phyloP scores from a whole-genome alignment of 2,888 invertebrate genomes.

The Ophion ellenae region DNA sequence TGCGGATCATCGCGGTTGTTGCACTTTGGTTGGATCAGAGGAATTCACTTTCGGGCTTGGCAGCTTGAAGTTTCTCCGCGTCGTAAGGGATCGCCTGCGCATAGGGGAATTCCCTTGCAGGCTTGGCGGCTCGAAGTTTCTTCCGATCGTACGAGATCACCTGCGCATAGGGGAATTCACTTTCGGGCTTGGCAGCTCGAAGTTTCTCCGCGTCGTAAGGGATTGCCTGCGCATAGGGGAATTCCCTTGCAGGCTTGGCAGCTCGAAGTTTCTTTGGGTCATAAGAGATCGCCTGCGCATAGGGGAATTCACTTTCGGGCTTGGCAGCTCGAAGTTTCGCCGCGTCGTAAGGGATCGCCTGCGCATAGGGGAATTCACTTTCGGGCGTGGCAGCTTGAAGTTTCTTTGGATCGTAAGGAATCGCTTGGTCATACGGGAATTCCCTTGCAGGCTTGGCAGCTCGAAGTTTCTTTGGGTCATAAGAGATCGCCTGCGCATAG shows the following conservation, averaged over 20 bases:
- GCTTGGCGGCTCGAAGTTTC: constrained; percentile 1
- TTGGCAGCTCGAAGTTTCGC: constrained; percentile 3
- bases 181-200: not conserved
- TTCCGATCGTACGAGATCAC: not conserved
- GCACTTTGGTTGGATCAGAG: constrained; percentile 1
- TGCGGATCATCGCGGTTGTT: constrained; percentile 41
- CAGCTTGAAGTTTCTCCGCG: not conserved
- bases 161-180: not conserved
- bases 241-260: not conserved
- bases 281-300: not conserved
- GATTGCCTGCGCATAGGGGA: not conserved
- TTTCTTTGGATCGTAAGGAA: not conserved
- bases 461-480: not conserved
- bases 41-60: constrained; percentile 21
- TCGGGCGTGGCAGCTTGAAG: not conserved
- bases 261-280: not conserved
- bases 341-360: not conserved
- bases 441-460: not conserved
- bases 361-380: not conserved
- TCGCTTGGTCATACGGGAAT: not conserved
- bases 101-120: constrained; percentile 20
- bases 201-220: not conserved
- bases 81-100: constrained; percentile 7
- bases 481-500: not conserved
- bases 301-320: not conserved